Base-by-base conservation (phyloP, 1,140 invertebrate genomes). In the Heliconius himera region DNA sequence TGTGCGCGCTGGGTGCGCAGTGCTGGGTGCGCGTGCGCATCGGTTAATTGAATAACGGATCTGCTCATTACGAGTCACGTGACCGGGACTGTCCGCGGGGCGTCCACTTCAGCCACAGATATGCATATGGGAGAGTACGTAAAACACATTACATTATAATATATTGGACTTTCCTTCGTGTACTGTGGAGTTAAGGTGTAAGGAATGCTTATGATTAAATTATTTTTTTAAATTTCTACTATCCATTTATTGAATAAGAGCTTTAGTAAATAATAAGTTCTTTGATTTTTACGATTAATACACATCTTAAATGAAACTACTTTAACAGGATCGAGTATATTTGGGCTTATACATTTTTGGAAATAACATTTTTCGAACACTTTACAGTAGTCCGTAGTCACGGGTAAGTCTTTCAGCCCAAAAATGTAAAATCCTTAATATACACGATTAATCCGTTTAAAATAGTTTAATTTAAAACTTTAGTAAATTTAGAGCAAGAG, bases 21-120 rank as follows among this genome's bases (percentile, higher is more conserved):
- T 6, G 33, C 33, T 36, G 33, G 11, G 22, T 71, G 70, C 70
- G 70, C 36, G 70, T 71, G 70, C 70, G 70, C 70, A 71, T 71
- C 70, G 70, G 70, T 70, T 70, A 70, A 70, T 70, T 70, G 70
- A 70, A 70, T 70, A 70, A 70, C 70, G 70, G 70, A 70, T 29
- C 70, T 33, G 16, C 70, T 70, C 70, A 70, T 70, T 70, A 71
- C 70, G 16, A n/a, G 70, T 41, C 70, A 72, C 70, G 33, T 72
- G 70, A 29, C 60, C 26, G 60, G 26, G 60, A 29, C 60, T 11
- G 26, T 29, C 60, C 60, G 60, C 60, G 60, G 60, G 60, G 60
- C 60, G 60, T 18, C 60, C 60, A 29, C 54, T 56, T 56, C 22
- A 11, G 60, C 8, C 60, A 5, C 26, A 66, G 60, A 66, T 66